A percentile compares a stretch with the other conserved stretches of the same genome.
These are phyloP conservation scores for Drosophila chauvacae DNA, from an alignment of 1,140 invertebrate species.

Conservation along the genomic window DNA sequence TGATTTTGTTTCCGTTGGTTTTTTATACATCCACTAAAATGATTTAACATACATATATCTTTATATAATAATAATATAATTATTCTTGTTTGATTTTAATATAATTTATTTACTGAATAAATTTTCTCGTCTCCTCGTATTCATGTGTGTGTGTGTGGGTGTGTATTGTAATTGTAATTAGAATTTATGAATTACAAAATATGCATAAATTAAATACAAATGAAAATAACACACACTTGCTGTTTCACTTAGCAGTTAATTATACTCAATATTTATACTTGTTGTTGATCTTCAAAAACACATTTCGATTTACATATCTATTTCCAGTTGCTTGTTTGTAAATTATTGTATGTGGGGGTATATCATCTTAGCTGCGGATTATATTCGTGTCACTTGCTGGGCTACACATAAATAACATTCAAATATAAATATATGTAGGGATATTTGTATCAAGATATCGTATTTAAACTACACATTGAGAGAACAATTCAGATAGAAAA, in stretches of 20 bases:
- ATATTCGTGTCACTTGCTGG: conserved; percentile 43
- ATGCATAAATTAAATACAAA: conserved; percentile 56
- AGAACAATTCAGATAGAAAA: conserved; percentile 69
- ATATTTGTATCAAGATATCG: conserved; percentile 58
- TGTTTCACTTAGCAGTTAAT: conserved; percentile 50
- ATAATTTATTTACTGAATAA: conserved; percentile 68
- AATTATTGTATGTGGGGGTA: conserved; percentile 45
- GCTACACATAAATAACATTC: conserved; percentile 55
- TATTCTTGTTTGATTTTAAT: conserved; percentile 61
- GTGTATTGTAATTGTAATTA: conserved; percentile 37
- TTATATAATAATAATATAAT: conserved; percentile 58
- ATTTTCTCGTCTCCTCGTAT: conserved; percentile 50
- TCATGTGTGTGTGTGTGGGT: conserved; percentile 47
- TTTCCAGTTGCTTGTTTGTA: conserved; percentile 55
- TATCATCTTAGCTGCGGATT: conserved; percentile 47
- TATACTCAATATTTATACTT: conserved; percentile 29
- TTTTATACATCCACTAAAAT: conserved; percentile 80
- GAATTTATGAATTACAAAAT: conserved; percentile 43
- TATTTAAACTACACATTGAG: conserved; percentile 74
- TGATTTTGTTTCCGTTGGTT: conserved; percentile 62
- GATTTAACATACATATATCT: conserved; percentile 78
- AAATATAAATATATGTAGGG: conserved; percentile 57
- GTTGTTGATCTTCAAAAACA: conserved; percentile 29
- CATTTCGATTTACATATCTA: conserved; percentile 41
- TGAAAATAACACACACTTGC: conserved; percentile 51